phyloP scores from a whole-genome alignment of 2,113 vertebrate species.

The Zootoca vivipara region DNA sequence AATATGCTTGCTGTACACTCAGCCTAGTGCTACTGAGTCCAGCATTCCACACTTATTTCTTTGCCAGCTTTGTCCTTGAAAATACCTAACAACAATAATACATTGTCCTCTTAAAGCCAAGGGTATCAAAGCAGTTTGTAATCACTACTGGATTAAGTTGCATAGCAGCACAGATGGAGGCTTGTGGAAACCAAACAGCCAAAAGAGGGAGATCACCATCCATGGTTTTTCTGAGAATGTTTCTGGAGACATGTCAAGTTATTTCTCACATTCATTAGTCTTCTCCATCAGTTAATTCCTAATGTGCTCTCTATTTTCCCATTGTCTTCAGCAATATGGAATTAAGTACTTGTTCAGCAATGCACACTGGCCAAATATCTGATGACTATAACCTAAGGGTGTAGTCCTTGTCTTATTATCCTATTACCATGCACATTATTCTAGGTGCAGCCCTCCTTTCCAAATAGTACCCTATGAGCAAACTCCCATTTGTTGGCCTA shows the following conservation, averaged over 20 bases:
- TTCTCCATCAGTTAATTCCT: constrained; percentile 3
- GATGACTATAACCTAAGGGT: neutral
- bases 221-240: neutral
- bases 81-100: constrained; percentile 37
- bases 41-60: constrained; percentile 46
- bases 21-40: constrained; percentile 9
- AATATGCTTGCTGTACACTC: constrained; percentile 47
- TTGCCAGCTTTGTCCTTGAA: constrained; percentile 44
- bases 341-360: constrained; percentile 6
- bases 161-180: constrained; percentile 26
- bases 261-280: neutral
- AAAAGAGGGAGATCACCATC: constrained; percentile 9
- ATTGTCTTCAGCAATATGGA: constrained; percentile 6
- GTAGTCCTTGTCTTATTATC: neutral
- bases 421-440: neutral
- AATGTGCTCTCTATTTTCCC: neutral
- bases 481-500: neutral
- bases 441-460: neutral
- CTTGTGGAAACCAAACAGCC: constrained; percentile 9
- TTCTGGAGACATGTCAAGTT: constrained; percentile 29
- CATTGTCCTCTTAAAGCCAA: constrained; percentile 18
- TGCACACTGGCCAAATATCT: neutral
- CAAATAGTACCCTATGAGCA: neutral
- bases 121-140: constrained; percentile 33
- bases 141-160: constrained; percentile 45